Evolutionary conservation across 1,140 invertebrate genomes (phyloP).

Genomic region (Cecropterus lyciades): DNA sequence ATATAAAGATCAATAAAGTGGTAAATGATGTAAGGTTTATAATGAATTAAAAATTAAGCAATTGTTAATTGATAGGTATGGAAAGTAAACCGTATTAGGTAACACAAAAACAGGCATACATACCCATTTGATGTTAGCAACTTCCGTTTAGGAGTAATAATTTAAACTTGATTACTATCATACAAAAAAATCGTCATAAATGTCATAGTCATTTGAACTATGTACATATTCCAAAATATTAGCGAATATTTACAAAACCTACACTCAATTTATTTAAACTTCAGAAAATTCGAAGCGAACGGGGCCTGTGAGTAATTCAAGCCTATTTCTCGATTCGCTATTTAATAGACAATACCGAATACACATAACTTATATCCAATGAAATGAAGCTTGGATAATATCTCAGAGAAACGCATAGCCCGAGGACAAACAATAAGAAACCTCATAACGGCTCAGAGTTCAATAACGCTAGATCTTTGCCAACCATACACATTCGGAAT

Average conservation of each 20-base stretch:
- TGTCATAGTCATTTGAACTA: too few species aligned
- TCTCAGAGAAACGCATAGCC: constrained; percentile 19
- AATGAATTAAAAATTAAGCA: too few species aligned
- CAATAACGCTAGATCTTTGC: constrained; percentile 15
- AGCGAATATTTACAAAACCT: constrained; percentile 41
- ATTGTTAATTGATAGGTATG: too few species aligned
- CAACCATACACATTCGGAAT: constrained; percentile 11
- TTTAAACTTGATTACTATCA: too few species aligned
- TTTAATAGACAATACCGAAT: constrained; percentile 21
- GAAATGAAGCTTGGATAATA: constrained; percentile 28
- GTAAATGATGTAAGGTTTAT: too few species aligned
- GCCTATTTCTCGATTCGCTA: background rate
- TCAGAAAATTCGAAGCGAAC: background rate
- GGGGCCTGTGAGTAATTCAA: background rate
- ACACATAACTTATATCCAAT: constrained; percentile 21
- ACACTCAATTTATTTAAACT: constrained; percentile 42
- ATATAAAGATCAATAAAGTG: too few species aligned
- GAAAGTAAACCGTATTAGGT: too few species aligned
- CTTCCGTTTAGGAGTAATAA: too few species aligned
- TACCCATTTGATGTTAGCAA: too few species aligned
- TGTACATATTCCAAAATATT: constrained; percentile 40
- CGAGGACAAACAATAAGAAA: constrained; percentile 33
- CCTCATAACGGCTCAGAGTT: constrained; percentile 16
- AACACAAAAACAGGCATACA: too few species aligned
- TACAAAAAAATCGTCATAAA: too few species aligned